Percentiles rank a stretch among this genome's conserved stretches.
Evolutionary conservation across 2,888 invertebrate genomes (phyloP).

Genomic region (Epirrhoe tristata): DNA sequence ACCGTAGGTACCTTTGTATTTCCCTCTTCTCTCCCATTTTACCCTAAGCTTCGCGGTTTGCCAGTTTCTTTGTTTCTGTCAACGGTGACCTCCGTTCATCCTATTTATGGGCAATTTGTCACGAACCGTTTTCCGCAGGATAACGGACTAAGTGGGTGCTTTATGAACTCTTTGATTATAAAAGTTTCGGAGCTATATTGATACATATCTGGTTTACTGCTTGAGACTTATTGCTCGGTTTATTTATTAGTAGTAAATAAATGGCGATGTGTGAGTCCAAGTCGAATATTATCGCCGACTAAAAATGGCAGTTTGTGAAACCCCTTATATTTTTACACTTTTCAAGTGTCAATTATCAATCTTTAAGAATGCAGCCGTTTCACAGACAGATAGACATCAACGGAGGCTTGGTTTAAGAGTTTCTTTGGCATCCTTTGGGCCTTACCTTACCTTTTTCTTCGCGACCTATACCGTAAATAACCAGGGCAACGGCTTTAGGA

Average conservation of each 20-base stretch:
- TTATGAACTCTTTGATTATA: conserved; percentile 49
- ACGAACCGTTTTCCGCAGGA: conserved; percentile 52
- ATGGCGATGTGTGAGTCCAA: background rate
- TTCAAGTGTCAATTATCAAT: too few relatives aligned
- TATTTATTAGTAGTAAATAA: background rate
- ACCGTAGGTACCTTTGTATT: background rate
- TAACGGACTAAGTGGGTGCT: conserved; percentile 50
- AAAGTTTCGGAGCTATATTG: conserved; percentile 23
- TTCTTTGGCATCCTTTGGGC: too few relatives aligned
- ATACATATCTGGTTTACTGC: background rate
- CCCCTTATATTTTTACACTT: too few relatives aligned
- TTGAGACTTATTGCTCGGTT: background rate
- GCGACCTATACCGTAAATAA: too few relatives aligned
- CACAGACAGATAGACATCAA: too few relatives aligned
- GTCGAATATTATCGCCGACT: background rate
- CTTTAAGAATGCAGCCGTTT: too few relatives aligned
- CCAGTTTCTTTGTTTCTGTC: conserved; percentile 62
- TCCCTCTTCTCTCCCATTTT: background rate
- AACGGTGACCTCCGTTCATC: conserved; percentile 56
- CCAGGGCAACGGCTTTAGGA: too few relatives aligned
- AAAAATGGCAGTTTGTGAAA: too few relatives aligned
- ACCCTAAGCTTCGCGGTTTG: conserved; percentile 49
- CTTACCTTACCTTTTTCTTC: too few relatives aligned
- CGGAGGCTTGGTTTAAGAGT: too few relatives aligned
- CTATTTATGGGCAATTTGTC: conserved; percentile 65